phyloP scores from a whole-genome alignment of 2,888 invertebrate genomes.

The Timema cristinae region DNA sequence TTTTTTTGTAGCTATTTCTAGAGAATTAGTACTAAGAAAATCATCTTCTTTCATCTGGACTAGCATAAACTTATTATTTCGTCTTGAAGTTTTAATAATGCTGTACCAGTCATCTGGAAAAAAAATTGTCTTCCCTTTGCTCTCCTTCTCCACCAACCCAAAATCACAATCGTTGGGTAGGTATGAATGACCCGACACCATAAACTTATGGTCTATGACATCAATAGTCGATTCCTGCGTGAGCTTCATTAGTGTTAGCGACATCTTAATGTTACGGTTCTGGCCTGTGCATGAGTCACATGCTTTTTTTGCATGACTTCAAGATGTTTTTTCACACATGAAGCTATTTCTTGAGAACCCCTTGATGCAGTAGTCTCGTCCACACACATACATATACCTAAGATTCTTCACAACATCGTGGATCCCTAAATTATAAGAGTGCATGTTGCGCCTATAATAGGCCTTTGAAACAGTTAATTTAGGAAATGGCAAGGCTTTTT shows the following conservation, averaged over 20 bases:
- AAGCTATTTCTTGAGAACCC: constrained; percentile 1
- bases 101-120: not conserved
- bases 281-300: not conserved
- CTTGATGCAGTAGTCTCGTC: not conserved
- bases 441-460: not conserved
- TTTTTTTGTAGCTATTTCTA: not conserved
- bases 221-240: not conserved
- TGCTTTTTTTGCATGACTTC: not conserved
- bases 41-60: constrained; percentile 7
- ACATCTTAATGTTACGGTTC: not conserved
- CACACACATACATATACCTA: constrained; percentile 10
- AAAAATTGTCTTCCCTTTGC: not conserved
- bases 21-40: not conserved
- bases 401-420: constrained; percentile 6
- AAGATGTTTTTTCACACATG: not conserved
- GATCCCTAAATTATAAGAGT: constrained; percentile 9
- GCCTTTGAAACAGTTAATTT: constrained; percentile 4
- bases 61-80: not conserved
- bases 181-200: constrained; percentile 4
- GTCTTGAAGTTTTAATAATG: not conserved
- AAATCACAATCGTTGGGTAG: constrained; percentile 9
- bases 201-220: no score
- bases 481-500: not conserved
- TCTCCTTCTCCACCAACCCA: not conserved
- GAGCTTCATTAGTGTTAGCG: not conserved